phyloP scores from a whole-genome alignment of 2,888 invertebrate species.

The Trissolcus japonicus region DNA sequence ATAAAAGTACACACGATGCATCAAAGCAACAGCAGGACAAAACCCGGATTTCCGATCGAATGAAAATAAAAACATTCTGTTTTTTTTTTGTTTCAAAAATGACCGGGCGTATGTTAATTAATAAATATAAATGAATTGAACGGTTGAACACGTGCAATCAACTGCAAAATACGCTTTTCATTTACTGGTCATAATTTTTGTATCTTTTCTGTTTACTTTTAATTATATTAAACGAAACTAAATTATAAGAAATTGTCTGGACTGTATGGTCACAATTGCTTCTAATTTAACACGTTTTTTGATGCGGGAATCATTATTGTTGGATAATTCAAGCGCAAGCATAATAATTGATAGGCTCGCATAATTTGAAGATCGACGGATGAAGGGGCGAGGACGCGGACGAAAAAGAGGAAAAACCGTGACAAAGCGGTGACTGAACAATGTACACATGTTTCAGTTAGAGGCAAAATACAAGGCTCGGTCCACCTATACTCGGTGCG shows the following conservation, averaged over 20 bases:
- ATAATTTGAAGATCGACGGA: conserved; percentile 30
- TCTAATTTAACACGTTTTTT: conserved; percentile 13
- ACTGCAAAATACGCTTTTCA: background rate
- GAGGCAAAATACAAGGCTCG: conserved; percentile 49
- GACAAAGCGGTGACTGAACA: conserved; percentile 66
- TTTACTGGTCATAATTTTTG: no score
- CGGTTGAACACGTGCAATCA: background rate
- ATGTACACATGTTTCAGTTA: conserved; percentile 52
- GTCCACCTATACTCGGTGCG: conserved; percentile 34
- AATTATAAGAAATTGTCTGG: no score
- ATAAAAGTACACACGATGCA: conserved; percentile 1
- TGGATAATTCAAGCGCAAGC: background rate
- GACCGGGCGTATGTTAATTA: conserved; percentile 11
- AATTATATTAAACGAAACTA: no score
- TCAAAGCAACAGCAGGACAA: background rate
- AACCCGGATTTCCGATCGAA: conserved; percentile 1
- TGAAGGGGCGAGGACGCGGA: conserved; percentile 1
- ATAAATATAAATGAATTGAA: conserved; percentile 3
- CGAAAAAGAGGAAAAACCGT: conserved; percentile 44
- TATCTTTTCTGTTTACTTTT: no score
- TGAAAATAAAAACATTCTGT: background rate
- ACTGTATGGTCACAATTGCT: background rate
- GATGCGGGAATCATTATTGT: conserved; percentile 8
- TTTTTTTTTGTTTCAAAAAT: background rate
- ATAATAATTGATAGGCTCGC: conserved; percentile 27